A percentile compares a stretch with the other conserved stretches of the same genome.
phyloP scores from a whole-genome alignment of 1,140 invertebrate genomes.

The Orius insidiosus region DNA sequence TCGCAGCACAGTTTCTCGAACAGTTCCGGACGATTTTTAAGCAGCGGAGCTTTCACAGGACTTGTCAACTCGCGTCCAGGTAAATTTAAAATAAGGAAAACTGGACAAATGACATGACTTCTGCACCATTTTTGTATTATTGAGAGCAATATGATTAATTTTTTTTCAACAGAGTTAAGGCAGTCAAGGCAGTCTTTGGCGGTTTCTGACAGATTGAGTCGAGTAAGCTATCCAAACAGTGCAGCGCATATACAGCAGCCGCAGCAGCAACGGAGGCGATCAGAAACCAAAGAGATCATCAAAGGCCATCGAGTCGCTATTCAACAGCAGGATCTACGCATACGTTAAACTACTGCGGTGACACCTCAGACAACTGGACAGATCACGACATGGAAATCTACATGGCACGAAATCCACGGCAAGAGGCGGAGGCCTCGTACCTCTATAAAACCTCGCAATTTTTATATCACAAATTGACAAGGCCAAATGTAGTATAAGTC shows the following conservation, averaged over 20 bases:
- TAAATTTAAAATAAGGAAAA: conserved; percentile 23
- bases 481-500: too few relatives aligned
- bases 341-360: conserved; percentile 60
- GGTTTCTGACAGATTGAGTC: conserved; percentile 57
- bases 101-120: background rate
- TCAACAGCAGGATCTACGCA: conserved; percentile 54
- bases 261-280: conserved; percentile 42
- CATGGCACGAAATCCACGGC: conserved; percentile 79
- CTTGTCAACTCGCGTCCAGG: conserved; percentile 60
- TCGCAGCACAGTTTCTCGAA: conserved; percentile 71
- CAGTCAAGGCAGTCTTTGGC: conserved; percentile 66
- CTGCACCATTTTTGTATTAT: background rate
- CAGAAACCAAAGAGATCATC: conserved; percentile 23
- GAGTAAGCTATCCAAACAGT: conserved; percentile 38
- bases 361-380: conserved; percentile 82
- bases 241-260: conserved; percentile 25
- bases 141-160: background rate
- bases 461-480: too few relatives aligned
- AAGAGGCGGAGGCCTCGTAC: conserved; percentile 55
- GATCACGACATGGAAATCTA: conserved; percentile 93
- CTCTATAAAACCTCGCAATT: conserved; percentile 26
- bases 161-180: conserved; percentile 46
- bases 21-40: conserved; percentile 53
- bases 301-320: conserved; percentile 30
- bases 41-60: conserved; percentile 42